Evolutionary conservation across 2,797 vertebrate species (phyloP), one percentile per base, ranked within the genome.

Genomic region (Prunella strophiata): DNA sequence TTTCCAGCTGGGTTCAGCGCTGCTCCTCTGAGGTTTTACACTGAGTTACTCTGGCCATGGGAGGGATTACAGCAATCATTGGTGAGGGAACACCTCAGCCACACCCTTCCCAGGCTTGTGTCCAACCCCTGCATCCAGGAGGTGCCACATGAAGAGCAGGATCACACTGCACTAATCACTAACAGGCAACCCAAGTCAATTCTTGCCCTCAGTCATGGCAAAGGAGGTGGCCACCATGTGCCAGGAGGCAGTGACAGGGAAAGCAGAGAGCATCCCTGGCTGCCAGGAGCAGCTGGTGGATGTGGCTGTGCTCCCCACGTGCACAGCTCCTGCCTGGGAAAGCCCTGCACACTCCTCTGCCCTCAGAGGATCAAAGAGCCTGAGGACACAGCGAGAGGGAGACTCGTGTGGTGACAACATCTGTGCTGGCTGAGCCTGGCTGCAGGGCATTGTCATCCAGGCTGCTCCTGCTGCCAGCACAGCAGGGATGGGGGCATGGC

Each of bases 351-450:
- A 22, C 43, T 47, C 83, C 58, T 7, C 21, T 26, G 47, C 84
- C 82, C 70, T 59, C 48, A 14, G 70, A 62, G 61, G 43, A 91
- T 86, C 94, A 93, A 48, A 93, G 91, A 75, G 65, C 54, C 66
- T 2, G 65, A 88, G 78, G 72, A 54, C 65, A n/a, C 84, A 74
- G 92, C 20, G 1, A 17, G 80, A 12, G 63, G 25, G 61, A 72
- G 19, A 68, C 62, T 25, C 48, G 0, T 57, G 75, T 0, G 0
- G 85, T 84, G 93, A 65, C 62, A 89, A n/a, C n/a, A 20, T 85
- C 94, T 91, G 89, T 43, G 79, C 85, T 36, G 93, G 81, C 78
- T 78, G 86, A 76, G 71, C 84, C 84, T 40, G 78, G 40, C 78
- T 85, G 89, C 27, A 3, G 43, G 57, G 42, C 36, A 11, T 48